Percentiles rank a stretch among this genome's conserved stretches.
phyloP scores from a whole-genome alignment of 2,113 vertebrate species.

The Nesoenas mayeri region DNA sequence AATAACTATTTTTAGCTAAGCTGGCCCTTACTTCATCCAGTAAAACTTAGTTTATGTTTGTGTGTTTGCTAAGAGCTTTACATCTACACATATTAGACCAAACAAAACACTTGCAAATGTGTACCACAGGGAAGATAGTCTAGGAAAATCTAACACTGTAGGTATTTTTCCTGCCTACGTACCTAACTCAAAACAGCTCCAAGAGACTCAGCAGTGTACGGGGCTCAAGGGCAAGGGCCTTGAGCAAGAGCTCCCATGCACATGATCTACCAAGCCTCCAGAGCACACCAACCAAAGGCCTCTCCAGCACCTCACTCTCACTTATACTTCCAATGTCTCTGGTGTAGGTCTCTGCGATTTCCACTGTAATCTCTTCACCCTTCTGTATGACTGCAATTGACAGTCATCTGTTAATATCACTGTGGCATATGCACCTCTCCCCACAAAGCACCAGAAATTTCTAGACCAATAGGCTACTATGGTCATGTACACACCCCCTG shows the following conservation, averaged over 20 bases:
- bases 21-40: not conserved
- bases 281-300: not conserved
- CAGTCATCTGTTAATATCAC: not conserved
- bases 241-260: not conserved
- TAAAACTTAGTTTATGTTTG: not conserved
- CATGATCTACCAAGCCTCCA: not conserved
- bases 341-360: not conserved
- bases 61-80: conserved; percentile 2
- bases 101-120: not conserved
- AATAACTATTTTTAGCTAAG: conserved; percentile 34
- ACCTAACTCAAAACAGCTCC: not conserved
- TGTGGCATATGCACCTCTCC: no score
- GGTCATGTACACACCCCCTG: no score
- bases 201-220: not conserved
- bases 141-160: not conserved
- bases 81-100: not conserved
- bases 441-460: no score
- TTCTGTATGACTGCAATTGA: not conserved
- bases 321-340: not conserved
- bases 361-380: not conserved
- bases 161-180: not conserved
- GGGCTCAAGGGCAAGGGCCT: not conserved
- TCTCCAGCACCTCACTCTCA: not conserved
- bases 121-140: not conserved
- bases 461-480: no score